Evolutionary conservation across 1,140 invertebrate genomes (phyloP), one percentile per base, ranked within the genome.

Genomic region (Glossosoma conforme): DNA sequence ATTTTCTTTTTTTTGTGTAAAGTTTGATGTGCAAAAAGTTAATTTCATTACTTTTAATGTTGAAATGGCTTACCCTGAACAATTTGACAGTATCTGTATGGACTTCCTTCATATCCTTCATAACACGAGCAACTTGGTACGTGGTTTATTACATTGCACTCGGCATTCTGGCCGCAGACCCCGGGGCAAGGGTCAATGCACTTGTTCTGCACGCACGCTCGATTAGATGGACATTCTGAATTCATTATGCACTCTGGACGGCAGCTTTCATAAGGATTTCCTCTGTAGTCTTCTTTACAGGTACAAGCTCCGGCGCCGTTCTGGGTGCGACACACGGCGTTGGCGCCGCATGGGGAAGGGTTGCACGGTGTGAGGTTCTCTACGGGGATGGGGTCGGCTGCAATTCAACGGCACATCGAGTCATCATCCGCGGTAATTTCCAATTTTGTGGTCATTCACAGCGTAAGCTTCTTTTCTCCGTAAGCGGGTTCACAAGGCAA

Each of bases 21-120:
- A n/a, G n/a, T n/a, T n/a, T n/a, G n/a, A n/a, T n/a, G n/a, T n/a
- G n/a, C n/a, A n/a, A n/a, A n/a, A n/a, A n/a, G n/a, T n/a, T n/a
- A n/a, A n/a, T n/a, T n/a, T n/a, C n/a, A n/a, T n/a, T n/a, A n/a
- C n/a, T n/a, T n/a, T n/a, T n/a, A n/a, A n/a, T 28, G n/a, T 36
- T 45, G 38, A 44, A 52, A 58, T 51, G 10, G 40, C 49, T 58
- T 58, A 53, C 51, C 52, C 40, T 45, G 17, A 38, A 22, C 25
- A n/a, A 52, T n/a, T 14, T 46, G 18, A 30, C 70, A 75, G 54
- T 72, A 57, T 35, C 75, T 77, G 61, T 87, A 83, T 14, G 90
- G 85, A 74, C 92, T 86, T 37, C 90, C 90, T 47, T 81, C 80
- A 63, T 85, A 85, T 64, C 89, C 86, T 50, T 83, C 74, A 22